Percentiles rank a stretch among this genome's conserved stretches.
phyloP scores from a whole-genome alignment of 1,140 invertebrate species.

The Aphidius ervi region DNA sequence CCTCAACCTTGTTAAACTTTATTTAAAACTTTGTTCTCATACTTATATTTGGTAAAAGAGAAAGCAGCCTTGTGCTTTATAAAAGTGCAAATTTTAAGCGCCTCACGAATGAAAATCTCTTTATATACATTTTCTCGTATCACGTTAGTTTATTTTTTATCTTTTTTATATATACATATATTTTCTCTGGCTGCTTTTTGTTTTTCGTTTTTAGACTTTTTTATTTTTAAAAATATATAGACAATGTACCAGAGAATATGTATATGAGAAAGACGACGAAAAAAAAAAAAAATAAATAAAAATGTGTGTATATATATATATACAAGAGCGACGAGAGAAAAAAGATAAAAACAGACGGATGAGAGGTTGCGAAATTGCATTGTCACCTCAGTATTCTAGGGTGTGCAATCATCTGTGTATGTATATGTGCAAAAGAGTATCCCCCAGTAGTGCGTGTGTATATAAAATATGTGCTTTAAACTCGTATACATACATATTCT shows the following conservation, averaged over 20 bases:
- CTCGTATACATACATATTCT: too few species aligned
- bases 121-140: slow-evolving; percentile 22
- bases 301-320: too few species aligned
- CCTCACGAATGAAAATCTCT: slow-evolving; percentile 30
- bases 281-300: too few species aligned
- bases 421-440: slow-evolving; percentile 3
- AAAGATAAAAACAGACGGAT: slow-evolving; percentile 10
- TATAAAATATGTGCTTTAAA: too few species aligned
- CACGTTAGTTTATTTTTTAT: slow-evolving; percentile 15
- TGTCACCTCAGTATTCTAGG: slow-evolving; percentile 29
- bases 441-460: background rate
- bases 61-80: slow-evolving; percentile 16
- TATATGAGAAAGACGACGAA: too few species aligned
- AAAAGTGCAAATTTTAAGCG: slow-evolving; percentile 37
- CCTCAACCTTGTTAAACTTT: too few species aligned
- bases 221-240: background rate
- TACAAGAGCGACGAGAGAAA: slow-evolving; percentile 6
- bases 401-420: slow-evolving; percentile 11
- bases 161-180: slow-evolving; percentile 2
- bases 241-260: too few species aligned
- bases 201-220: background rate
- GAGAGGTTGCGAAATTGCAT: slow-evolving; percentile 32
- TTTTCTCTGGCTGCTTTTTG: background rate
- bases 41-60: background rate
- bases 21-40: too few species aligned